Base-by-base conservation (phyloP, 2,888 invertebrate genomes). In the Drosophila parthenogenetica region DNA sequence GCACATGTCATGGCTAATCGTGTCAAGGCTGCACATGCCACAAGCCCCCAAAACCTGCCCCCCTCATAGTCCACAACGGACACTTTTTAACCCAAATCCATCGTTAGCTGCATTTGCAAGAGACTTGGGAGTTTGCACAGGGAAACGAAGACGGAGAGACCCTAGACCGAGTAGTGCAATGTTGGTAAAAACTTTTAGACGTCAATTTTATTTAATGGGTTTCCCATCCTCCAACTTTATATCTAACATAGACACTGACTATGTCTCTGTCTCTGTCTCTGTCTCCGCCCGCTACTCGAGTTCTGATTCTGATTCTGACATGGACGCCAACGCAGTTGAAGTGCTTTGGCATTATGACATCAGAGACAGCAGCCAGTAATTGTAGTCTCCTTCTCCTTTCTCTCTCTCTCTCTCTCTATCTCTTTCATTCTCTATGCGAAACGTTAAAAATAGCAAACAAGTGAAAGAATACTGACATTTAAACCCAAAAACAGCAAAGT, bases 1-100 rank as follows among this genome's bases (percentile, higher is more conserved):
- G 35, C 64, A 62, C 61, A 63, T 73, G 70, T 73, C 81, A 55
- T 17, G 66, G 68, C 74, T 69, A 82, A 85, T 85, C 72, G 81
- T 82, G 81, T 85, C 81, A 82, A 85, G 81, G 81, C 79, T 85
- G 54, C 62, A 48, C 14, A 39, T 16, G 5, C 8, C 10, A 13
- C 29, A 29, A 7, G 8, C 29, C 29, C 29, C 25, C 25, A 8
- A 22, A 5, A 4, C 19, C 45, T 14, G 8, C 19, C 11, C 16
- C 14, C 22, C 13, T 16, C 35, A 4, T 11, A 11, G 3, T n/a
- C 49, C 35, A n/a, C n/a, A 54, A 43, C 19, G 43, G 17, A 17
- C 25, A 19, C n/a, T 5, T 7, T 3, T 11, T 8, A 3, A 11
- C 35, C 45, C 22, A 7, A 50, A 35, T 43, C 32, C 13, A 29